A percentile compares a stretch with the other conserved stretches of the same genome.
These are phyloP conservation scores for Climacteris rufus DNA, from an alignment of 2,113 vertebrate genomes.

Conservation along the genomic window DNA sequence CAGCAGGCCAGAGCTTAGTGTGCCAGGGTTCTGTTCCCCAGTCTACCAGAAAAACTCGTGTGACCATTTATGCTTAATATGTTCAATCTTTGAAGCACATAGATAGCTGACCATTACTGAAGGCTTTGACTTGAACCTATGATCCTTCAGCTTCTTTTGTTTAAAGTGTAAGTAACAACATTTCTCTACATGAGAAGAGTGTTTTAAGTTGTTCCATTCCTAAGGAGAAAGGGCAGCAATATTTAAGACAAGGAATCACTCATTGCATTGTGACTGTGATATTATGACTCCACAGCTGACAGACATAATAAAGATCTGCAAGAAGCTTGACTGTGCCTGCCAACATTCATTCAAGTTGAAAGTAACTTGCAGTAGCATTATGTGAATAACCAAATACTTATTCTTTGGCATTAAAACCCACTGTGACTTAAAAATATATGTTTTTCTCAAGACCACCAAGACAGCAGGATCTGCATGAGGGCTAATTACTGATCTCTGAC, in stretches of 20 bases:
- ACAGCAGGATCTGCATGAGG: background rate
- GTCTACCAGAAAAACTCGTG: background rate
- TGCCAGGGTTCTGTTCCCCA: background rate
- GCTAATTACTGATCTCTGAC: constrained; percentile 17
- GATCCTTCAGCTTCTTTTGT: background rate
- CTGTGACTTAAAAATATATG: constrained; percentile 8
- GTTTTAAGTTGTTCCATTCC: background rate
- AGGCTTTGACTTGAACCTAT: background rate
- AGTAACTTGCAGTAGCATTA: constrained; percentile 36
- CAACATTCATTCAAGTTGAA: background rate
- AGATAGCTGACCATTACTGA: background rate
- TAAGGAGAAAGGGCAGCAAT: background rate
- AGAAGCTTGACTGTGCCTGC: background rate
- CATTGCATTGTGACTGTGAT: background rate
- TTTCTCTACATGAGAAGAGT: background rate
- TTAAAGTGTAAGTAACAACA: background rate
- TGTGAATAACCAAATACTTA: constrained; percentile 23
- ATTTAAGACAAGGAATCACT: background rate
- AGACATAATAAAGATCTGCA: background rate
- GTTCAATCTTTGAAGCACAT: background rate
- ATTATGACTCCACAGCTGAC: background rate
- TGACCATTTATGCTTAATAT: background rate
- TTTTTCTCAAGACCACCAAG: constrained; percentile 54
- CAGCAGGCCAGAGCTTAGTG: background rate
- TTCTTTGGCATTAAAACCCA: constrained; percentile 15